phyloP scores from a whole-genome alignment of 2,888 invertebrate species.

The Miltochrista miniata region DNA sequence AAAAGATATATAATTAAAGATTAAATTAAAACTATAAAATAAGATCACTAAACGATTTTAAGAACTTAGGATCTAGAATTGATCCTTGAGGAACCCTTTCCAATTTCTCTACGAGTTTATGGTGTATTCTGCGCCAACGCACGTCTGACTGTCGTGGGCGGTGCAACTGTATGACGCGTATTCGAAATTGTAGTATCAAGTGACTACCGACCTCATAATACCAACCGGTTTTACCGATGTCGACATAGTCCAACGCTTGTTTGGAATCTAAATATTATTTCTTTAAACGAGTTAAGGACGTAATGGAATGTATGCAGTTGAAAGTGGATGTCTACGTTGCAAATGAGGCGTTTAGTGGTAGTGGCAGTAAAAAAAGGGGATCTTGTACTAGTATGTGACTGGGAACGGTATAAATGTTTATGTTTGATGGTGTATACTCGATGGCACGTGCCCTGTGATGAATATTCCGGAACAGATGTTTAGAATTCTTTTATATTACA shows the following conservation, averaged over 20 bases:
- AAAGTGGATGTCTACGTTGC: constrained; percentile 27
- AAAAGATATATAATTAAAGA: constrained; percentile 40
- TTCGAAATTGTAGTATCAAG: constrained; percentile 64
- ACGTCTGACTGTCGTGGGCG: constrained; percentile 76
- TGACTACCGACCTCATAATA: constrained; percentile 49
- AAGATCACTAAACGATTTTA: constrained; percentile 29
- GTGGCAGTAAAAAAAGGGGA: constrained; percentile 31
- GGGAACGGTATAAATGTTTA: constrained; percentile 61
- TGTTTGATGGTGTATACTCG: constrained; percentile 43
- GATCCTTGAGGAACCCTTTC: constrained; percentile 52
- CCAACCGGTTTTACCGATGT: constrained; percentile 32
- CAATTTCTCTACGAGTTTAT: constrained; percentile 53
- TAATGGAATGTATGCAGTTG: constrained; percentile 45
- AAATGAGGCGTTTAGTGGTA: constrained; percentile 45
- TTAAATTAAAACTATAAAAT: constrained; percentile 25
- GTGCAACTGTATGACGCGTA: constrained; percentile 76
- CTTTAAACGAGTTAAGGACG: constrained; percentile 19
- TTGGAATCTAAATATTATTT: constrained; percentile 25
- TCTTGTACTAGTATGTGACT: constrained; percentile 54
- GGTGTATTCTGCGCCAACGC: constrained; percentile 56
- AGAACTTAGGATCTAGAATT: constrained; percentile 40
- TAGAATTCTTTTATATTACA: constrained; percentile 43
- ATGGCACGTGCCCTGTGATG: constrained; percentile 73
- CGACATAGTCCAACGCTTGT: constrained; percentile 59
- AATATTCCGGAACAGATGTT: constrained; percentile 64